Evolutionary conservation across 2,888 invertebrate genomes (phyloP), one percentile per base, ranked within the genome.

Genomic region (Acleris cristana): DNA sequence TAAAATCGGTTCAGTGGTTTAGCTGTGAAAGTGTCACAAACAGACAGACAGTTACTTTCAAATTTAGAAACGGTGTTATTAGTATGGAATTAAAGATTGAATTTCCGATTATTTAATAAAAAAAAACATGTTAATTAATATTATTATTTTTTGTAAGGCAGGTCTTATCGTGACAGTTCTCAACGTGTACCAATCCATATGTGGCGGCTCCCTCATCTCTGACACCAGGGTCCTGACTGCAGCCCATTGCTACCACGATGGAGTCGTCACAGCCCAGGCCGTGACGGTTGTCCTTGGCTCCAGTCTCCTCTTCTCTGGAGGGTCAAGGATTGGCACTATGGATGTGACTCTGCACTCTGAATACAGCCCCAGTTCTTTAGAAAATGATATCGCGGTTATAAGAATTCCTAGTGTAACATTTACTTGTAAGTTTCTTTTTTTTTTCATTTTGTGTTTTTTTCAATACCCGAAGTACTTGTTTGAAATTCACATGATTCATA

Each of bases 361-460:
- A 4, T 86, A 77, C 64, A 81, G 80, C 57, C 81, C 84, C 0
- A 64, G 49, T 30, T 79, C 75, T 12, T 64, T 72, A 21, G 78
- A 74, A 16, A 84, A 85, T 64, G 85, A 87, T 65, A 69, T 87
- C 8, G 84, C 83, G 59, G 60, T 84, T 30, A 7, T 83, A 18
- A 72, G 72, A 19, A 73, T 81, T 19, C 65, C 73, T 3, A 68
- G 70, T 19, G 69, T 83, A 10, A 69, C 16, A 16, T 84, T 76
- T 59, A 71, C 77, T 4, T 49, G 83, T 84, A 75, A 79, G 83
- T 74, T 19, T 48, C 14, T 52, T 3, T 40, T 49, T 21, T 21
- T 16, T 48, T 40, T 3, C 4, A 12, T 40, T 40, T 2, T 12
- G 3, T 34, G 10, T 26, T 7, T 30, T 34, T 34, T 34, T 14